Base-by-base conservation (phyloP, 2,888 invertebrate genomes). In the Geophilus truncorum region DNA sequence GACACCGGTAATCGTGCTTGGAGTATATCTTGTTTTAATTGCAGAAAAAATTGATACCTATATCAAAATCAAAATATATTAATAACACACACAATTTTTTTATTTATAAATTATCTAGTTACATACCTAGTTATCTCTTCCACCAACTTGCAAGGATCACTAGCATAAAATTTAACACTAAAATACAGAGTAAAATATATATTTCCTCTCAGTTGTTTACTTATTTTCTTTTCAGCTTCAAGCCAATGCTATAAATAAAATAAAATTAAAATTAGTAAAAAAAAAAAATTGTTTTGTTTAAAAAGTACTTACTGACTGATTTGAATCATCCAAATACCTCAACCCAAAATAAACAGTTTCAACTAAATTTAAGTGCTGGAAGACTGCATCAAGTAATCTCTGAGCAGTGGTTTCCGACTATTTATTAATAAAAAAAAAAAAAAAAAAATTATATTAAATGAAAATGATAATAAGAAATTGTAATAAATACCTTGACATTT, bases 271-370 rank as follows among this genome's bases (percentile, higher is more conserved):
- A 25, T 28, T 15, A 79, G 23, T 18, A 57, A 18, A 81, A 15
- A 18, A 81, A 40, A 25, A 34, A 32, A 25, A 78, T 10, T 45
- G 4, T 25, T 15, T 70, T 70, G 2, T 32, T 78, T 34, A 79
- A 79, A 62, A 15, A n/a, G 76, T 75, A 34, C 92, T 92, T 90
- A 96, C 96, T 89, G 97, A 94, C 90, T 97, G 97, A 87, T 94
- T 96, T 85, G 95, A 94, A 85, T 93, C 91, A 87, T 97, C 97
- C 82, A 97, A 91, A 87, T 93, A 98, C 83, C 97, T 92, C 78
- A 98, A 91, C 79, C 98, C 97, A 88, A 98, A 98, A 89, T 97
- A 98, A 83, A 96, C 95, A 79, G 97, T 97, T 89, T 98, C 97
- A 86, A 97, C 89, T 81, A 98, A 91, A 89, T 97, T 97, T 85